phyloP scores from a whole-genome alignment of 2,113 vertebrate species.

The Turdus rufiventris region DNA sequence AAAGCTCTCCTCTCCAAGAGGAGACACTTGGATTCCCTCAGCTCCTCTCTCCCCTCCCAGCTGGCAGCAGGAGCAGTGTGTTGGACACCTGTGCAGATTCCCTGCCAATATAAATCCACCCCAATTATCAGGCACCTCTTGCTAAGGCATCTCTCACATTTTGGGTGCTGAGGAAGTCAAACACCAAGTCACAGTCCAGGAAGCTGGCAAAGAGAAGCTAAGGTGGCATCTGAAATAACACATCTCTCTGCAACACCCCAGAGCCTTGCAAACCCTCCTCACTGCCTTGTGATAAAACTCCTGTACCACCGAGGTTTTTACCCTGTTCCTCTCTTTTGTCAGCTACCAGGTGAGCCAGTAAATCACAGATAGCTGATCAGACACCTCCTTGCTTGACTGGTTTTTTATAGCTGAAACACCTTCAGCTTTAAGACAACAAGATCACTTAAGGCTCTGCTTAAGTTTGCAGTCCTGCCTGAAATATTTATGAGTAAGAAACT shows the following conservation, averaged over 20 bases:
- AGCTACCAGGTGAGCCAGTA: background rate
- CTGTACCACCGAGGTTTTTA: background rate
- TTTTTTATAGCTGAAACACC: background rate
- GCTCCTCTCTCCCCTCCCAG: background rate
- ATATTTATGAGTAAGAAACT: background rate
- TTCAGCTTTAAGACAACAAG: background rate
- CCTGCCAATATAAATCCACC: background rate
- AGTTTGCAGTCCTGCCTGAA: background rate
- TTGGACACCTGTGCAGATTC: accelerated
- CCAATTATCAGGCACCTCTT: background rate
- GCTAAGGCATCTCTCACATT: accelerated
- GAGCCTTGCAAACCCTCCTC: background rate
- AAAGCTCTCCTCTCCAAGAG: background rate
- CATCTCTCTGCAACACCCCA: no score
- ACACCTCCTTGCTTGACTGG: background rate
- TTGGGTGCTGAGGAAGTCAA: background rate
- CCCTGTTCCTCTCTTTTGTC: background rate
- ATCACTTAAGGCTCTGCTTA: background rate
- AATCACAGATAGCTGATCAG: background rate
- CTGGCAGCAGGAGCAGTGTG: accelerated
- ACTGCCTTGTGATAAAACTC: accelerated
- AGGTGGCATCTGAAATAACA: background rate
- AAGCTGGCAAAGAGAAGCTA: background rate
- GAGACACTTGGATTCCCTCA: background rate
- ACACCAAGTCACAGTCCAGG: background rate